Percentiles rank a stretch among this genome's conserved stretches.
These are phyloP conservation scores for Carettochelys insculpta DNA, from an alignment of 2,113 vertebrate species.

Conservation along the genomic window DNA sequence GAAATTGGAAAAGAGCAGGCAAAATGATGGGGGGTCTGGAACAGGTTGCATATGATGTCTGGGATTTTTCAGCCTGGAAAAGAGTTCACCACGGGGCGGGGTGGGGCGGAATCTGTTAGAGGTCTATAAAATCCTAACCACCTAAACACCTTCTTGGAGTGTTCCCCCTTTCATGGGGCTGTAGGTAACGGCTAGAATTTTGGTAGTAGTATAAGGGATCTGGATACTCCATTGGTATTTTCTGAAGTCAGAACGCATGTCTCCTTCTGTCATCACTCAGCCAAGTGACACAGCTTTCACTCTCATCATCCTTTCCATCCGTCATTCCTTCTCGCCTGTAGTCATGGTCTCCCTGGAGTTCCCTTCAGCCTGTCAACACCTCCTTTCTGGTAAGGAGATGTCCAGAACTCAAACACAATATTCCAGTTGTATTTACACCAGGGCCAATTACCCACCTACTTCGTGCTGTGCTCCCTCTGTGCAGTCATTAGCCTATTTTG, in stretches of 20 bases:
- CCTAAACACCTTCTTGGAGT: background rate
- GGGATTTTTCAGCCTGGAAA: too few relatives aligned
- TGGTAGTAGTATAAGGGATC: background rate
- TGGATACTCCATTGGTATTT: background rate
- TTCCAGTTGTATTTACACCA: background rate
- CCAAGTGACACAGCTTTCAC: background rate
- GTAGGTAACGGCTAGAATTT: background rate
- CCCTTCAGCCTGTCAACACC: background rate
- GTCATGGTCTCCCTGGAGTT: background rate
- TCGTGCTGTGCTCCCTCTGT: background rate
- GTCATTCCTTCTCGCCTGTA: background rate
- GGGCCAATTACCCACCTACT: too few relatives aligned
- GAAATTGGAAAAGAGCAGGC: too few relatives aligned
- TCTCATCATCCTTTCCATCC: background rate
- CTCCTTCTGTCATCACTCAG: background rate
- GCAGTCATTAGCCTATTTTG: background rate
- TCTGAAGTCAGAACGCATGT: background rate
- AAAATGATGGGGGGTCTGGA: too few relatives aligned
- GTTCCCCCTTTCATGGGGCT: background rate
- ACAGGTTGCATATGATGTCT: too few relatives aligned
- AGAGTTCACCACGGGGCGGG: too few relatives aligned
- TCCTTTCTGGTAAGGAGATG: background rate
- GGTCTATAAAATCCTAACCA: background rate
- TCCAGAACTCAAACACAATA: background rate
- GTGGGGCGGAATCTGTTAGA: too few relatives aligned